Conservation (phyloP, 2,113 vertebrate species). For the Labeo rohita region DNA sequence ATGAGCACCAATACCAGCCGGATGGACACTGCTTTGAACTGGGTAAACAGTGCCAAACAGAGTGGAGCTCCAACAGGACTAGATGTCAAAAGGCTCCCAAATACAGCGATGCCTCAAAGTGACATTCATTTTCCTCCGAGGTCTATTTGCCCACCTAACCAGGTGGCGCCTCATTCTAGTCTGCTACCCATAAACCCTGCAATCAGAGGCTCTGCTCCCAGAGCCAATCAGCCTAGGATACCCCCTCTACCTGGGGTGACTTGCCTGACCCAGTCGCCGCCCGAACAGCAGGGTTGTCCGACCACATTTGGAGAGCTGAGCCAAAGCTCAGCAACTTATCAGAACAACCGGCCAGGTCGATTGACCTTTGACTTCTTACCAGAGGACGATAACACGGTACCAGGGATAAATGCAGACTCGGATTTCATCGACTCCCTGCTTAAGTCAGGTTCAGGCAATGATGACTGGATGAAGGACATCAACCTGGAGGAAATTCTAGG, state of each 20-base stretch:
- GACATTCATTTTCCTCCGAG: conserved; percentile 81
- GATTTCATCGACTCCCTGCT: conserved; percentile 97
- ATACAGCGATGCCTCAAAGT: conserved; percentile 74
- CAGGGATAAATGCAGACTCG: conserved; percentile 89
- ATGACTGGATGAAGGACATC: conserved; percentile 99
- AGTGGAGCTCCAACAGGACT: conserved; percentile 74
- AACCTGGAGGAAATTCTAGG: conserved; percentile 97
- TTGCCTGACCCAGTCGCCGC: conserved; percentile 80
- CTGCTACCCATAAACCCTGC: conserved; percentile 81
- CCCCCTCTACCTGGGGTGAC: conserved; percentile 75
- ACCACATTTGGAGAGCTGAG: conserved; percentile 60
- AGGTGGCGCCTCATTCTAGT: conserved; percentile 80
- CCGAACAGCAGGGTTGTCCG: conserved; percentile 71
- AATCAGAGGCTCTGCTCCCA: conserved; percentile 77
- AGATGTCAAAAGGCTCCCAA: conserved; percentile 73
- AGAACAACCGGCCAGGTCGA: conserved; percentile 81
- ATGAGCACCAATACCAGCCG: conserved; percentile 75
- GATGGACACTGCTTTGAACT: conserved; percentile 72
- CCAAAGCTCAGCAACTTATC: conserved; percentile 78
- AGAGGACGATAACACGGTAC: conserved; percentile 88
- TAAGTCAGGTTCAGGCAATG: conserved; percentile 92
- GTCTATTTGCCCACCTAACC: conserved; percentile 80
- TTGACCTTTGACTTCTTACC: conserved; percentile 92
- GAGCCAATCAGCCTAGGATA: conserved; percentile 81
- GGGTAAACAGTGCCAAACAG: conserved; percentile 83